Evolutionary conservation across 2,113 vertebrate genomes (phyloP).

Genomic region (Psephotus haematonotus): DNA sequence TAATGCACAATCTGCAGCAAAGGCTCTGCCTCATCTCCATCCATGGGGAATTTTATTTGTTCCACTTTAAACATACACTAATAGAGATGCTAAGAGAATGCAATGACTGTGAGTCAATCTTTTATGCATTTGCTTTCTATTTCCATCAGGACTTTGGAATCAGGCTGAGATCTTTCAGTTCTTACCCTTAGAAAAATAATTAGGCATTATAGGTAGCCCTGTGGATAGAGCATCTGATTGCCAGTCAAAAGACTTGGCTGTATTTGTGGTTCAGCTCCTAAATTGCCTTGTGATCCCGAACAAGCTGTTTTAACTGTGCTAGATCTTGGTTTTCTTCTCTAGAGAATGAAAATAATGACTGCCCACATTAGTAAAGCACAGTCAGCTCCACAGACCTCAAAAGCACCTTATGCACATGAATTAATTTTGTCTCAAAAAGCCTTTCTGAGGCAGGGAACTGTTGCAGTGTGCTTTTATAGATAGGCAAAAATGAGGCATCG

Average conservation of each 20-base stretch:
- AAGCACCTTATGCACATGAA: conserved; percentile 13
- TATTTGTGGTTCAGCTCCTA: conserved; percentile 34
- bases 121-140: neutral
- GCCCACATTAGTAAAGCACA: conserved; percentile 15
- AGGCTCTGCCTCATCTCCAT: neutral
- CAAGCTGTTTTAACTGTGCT: conserved; percentile 27
- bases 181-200: conserved; percentile 35
- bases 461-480: neutral
- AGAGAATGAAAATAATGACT: conserved; percentile 14
- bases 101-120: neutral
- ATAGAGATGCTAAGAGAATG: conserved; percentile 21
- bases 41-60: neutral
- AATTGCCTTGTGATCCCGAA: conserved; percentile 28
- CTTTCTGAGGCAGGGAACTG: neutral
- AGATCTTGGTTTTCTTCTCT: conserved; percentile 2
- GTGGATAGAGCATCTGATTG: conserved; percentile 22
- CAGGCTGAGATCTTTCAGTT: conserved; percentile 23
- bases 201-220: conserved; percentile 20
- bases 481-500: neutral
- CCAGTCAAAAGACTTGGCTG: conserved; percentile 11
- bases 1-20: accelerated
- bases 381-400: conserved; percentile 16
- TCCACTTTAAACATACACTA: conserved; percentile 9
- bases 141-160: conserved; percentile 5
- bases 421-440: conserved; percentile 39